Evolutionary conservation across 2,797 vertebrate species (phyloP).

Genomic region (Typhlichthys subterraneus): DNA sequence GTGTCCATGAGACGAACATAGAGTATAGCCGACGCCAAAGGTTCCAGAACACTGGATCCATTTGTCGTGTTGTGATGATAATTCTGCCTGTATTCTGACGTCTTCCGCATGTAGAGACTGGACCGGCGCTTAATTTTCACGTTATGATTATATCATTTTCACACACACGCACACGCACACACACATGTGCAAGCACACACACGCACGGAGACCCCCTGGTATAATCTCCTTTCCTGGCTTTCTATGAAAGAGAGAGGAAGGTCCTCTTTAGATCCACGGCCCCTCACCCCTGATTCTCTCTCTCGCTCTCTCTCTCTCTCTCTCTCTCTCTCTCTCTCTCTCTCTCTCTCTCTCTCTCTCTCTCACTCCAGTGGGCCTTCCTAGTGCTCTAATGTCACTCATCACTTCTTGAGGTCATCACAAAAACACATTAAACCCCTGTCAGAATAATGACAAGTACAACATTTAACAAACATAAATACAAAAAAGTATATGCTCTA

Average conservation of each 20-base stretch:
- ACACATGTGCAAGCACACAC: neutral
- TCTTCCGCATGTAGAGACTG: slow-evolving; percentile 19
- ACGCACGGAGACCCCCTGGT: slow-evolving; percentile 33
- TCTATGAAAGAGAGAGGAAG: slow-evolving; percentile 78
- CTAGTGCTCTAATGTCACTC: slow-evolving; percentile 22
- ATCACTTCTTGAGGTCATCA: slow-evolving; percentile 18
- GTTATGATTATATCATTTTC: slow-evolving; percentile 40
- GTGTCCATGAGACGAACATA: slow-evolving; percentile 6
- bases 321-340: slow-evolving; percentile 24
- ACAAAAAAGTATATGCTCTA: too few species aligned
- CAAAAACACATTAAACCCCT: too few species aligned
- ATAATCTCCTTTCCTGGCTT: slow-evolving; percentile 85
- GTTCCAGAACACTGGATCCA: slow-evolving; percentile 17
- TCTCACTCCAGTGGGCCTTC: slow-evolving; percentile 22
- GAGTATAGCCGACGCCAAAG: slow-evolving; percentile 28
- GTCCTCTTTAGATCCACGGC: slow-evolving; percentile 72
- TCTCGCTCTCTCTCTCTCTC: slow-evolving; percentile 63
- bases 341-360: slow-evolving; percentile 23
- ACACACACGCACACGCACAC: neutral
- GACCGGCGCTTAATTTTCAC: slow-evolving; percentile 4
- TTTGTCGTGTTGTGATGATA: slow-evolving; percentile 26
- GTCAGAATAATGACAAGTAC: too few species aligned
- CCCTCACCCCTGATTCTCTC: slow-evolving; percentile 63
- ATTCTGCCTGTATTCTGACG: neutral
- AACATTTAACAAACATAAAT: too few species aligned